Percentiles rank a stretch among this genome's conserved stretches.
These are phyloP conservation scores for Eulithis prunata DNA, from an alignment of 2,888 invertebrate genomes.

Conservation along the genomic window DNA sequence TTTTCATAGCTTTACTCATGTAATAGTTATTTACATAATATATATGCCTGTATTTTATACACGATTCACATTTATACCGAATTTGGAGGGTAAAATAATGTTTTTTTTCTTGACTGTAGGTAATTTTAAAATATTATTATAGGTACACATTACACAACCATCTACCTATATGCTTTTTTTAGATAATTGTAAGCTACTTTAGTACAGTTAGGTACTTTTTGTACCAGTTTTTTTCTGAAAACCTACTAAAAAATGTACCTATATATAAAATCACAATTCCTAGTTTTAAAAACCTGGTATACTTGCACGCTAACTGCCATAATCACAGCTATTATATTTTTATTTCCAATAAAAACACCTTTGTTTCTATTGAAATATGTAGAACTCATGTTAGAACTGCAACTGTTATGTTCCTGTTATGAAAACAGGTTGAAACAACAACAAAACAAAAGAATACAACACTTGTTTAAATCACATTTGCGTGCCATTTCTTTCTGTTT, in stretches of 20 bases:
- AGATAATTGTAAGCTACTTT: too few species aligned
- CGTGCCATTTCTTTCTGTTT: slow-evolving; percentile 12
- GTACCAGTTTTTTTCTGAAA: slow-evolving; percentile 11
- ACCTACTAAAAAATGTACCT: neutral
- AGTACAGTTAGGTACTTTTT: neutral
- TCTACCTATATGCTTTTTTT: neutral
- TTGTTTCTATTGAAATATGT: slow-evolving; percentile 19
- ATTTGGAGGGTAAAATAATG: too few species aligned
- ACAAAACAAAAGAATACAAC: slow-evolving; percentile 1
- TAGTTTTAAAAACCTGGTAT: slow-evolving; percentile 23
- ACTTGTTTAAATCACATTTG: slow-evolving; percentile 15
- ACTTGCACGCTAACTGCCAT: slow-evolving; percentile 26
- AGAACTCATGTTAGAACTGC: slow-evolving; percentile 8
- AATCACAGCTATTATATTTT: slow-evolving; percentile 15
- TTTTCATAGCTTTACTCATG: too few species aligned
- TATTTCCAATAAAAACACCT: slow-evolving; percentile 17
- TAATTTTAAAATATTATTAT: too few species aligned
- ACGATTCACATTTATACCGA: too few species aligned
- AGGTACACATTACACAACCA: neutral
- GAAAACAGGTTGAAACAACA: neutral
- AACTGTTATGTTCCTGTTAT: neutral
- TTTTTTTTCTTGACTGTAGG: too few species aligned
- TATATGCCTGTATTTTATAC: too few species aligned
- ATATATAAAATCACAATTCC: slow-evolving; percentile 11
- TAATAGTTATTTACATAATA: too few species aligned